Conservation (phyloP, 2,113 vertebrate species). For the Aegithalos caudatus region DNA sequence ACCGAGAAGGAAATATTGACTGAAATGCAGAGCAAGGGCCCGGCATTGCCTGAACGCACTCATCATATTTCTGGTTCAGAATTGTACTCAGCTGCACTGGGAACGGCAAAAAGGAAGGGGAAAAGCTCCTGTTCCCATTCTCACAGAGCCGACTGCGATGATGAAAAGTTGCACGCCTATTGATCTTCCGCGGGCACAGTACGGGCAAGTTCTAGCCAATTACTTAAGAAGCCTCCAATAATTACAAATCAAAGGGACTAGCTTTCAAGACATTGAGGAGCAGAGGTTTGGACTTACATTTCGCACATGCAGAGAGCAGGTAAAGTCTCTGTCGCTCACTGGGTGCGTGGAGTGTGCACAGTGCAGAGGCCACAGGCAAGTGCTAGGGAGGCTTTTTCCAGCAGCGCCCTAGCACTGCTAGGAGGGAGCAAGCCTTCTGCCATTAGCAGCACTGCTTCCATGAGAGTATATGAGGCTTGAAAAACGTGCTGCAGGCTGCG, state of each 20-base stretch:
- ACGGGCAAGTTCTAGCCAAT: conserved; percentile 20
- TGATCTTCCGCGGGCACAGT: not conserved
- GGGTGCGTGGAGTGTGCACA: conserved; percentile 32
- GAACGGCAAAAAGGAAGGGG: not conserved
- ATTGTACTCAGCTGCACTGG: not conserved
- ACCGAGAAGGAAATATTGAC: not conserved
- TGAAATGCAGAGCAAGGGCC: not conserved
- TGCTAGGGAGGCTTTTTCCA: conserved; percentile 4
- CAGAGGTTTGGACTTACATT: conserved; percentile 22
- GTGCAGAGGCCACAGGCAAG: conserved; percentile 35
- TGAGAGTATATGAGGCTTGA: not conserved
- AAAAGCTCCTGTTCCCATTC: not conserved
- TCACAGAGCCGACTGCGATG: not conserved
- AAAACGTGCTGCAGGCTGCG: conserved; percentile 16
- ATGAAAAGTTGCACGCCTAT: conserved; percentile 1
- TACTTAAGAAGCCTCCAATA: not conserved
- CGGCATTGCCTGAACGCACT: not conserved
- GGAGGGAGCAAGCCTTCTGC: conserved; percentile 23
- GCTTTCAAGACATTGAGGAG: not conserved
- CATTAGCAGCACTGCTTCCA: not conserved
- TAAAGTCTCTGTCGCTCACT: conserved; percentile 32
- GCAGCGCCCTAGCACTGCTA: not conserved
- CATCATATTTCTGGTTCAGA: conserved; percentile 3
- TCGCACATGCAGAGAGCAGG: conserved; percentile 23
- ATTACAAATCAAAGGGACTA: conserved; percentile 1